phyloP scores from a whole-genome alignment of 2,888 invertebrate genomes.

The Trisateles emortualis region DNA sequence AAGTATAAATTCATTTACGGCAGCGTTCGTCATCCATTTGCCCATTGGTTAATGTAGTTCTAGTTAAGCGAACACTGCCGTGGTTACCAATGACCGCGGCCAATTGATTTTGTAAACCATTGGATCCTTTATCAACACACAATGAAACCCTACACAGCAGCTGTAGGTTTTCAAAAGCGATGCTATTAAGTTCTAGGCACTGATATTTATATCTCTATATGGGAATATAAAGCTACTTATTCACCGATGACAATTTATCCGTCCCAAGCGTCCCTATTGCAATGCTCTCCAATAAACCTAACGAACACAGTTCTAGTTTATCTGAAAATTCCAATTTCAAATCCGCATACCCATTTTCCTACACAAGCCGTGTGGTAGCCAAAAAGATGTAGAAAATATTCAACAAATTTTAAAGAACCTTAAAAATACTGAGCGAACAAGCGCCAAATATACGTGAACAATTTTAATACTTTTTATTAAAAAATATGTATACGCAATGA shows the following conservation, averaged over 20 bases:
- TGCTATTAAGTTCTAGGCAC: no score
- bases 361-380: no score
- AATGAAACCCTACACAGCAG: no score
- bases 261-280: background rate
- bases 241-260: background rate
- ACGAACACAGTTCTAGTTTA: background rate
- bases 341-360: no score
- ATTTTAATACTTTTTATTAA: background rate
- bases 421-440: background rate
- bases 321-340: background rate
- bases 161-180: no score
- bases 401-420: background rate
- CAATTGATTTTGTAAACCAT: background rate
- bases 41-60: background rate
- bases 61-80: background rate
- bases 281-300: background rate
- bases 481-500: slow-evolving; percentile 14
- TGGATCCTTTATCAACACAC: no score
- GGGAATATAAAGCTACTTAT: background rate
- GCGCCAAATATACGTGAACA: background rate
- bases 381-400: no score
- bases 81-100: background rate
- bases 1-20: background rate
- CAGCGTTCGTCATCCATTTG: background rate
- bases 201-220: background rate